Evolutionary conservation across 2,797 vertebrate species (phyloP), one percentile per base, ranked within the genome.

Genomic region (Centropyge bicolor): DNA sequence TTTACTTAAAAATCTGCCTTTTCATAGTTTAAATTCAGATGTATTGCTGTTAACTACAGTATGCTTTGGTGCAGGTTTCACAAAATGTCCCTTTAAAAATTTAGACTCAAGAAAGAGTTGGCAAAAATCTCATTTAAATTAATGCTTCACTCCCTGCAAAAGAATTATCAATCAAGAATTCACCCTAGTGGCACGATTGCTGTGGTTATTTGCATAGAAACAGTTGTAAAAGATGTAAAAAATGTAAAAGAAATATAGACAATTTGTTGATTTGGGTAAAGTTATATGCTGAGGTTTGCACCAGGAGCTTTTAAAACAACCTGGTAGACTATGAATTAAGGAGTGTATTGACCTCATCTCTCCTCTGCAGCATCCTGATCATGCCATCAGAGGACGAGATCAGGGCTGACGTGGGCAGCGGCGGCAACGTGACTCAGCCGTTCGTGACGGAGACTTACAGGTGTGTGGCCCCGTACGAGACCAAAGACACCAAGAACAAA

Each of bases 401-500:
- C 35, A 74, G 13, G 2, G n/a, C 16, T 27, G 3, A 7, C 6
- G 45, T 22, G 17, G 55, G 56, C 6, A 20, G 1, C 0, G 46
- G 38, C 0, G 84, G 87, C 0, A 81, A 88, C 31, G 95, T 97
- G 60, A 97, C 94, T 0, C 86, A 92, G 43, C 96, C 96, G 0
- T 95, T 97, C 49, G 72, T 95, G 0, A 93, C 95, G 0, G 95
- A 97, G 89, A 95, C 93, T 5, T 97, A 97, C 91, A 64, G 85
- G 0, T 98, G 97, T 9, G 48, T 98, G 0, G 96, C 96, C 8
- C 31, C 87, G 2, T 99, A 96, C 4, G 94, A 96, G 59, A 97
- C 96, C 72, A 96, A 96, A 68, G 97, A 99, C 91, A 96, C 87
- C 0, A 96, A 91, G 89, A 97, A 96, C 89, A 93, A 90, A 52